Evolutionary conservation across 1,140 invertebrate species (phyloP), one percentile per base, ranked within the genome.

Genomic region (Sycobia sp.): DNA sequence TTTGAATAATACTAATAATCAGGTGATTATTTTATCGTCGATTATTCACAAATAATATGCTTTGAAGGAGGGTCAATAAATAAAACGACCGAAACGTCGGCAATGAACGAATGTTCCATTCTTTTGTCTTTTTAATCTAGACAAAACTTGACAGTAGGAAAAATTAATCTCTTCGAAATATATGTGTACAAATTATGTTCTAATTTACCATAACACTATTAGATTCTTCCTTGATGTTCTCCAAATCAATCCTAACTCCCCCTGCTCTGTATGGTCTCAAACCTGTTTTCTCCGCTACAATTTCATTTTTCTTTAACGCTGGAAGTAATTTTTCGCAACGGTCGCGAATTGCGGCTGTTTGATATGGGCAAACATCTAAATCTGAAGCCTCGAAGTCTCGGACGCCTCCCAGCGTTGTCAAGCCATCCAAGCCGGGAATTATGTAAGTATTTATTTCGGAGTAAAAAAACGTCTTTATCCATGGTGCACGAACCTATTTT

Each of bases 381-480:
- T 90, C 89, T 70, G 88, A 92, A 61, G 89, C 91, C 62, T 93
- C 91, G 66, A 88, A 93, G 66, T 94, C 88, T 14, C 92, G 81
- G 22, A 88, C 88, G 0, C 95, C 95, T 5, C 95, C 95, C 3
- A 97, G 74, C 3, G 93, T 95, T n/a, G 88, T 75, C 13, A 86
- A 86, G 18, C 83, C 86, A 71, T 86, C 84, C 29, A 87, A 80
- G 1, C 91, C 89, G 5, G 95, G 94, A 56, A 96, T 87, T 8
- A 96, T 86, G 74, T 96, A 97, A 0, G 91, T 90, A 68, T 94
- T 90, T 53, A 87, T 84, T 70, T 95, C 92, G 0, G 86, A 88
- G 71, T 93, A 95, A 72, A 92, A 91, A 29, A 92, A 94, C 1
- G 87, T 89, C 82, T 95, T 94, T 5, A 97, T 79, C 93, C 94